Evolutionary conservation across 1,140 invertebrate genomes (phyloP), one percentile per base, ranked within the genome.

Genomic region (Tetragnatha versicolor): DNA sequence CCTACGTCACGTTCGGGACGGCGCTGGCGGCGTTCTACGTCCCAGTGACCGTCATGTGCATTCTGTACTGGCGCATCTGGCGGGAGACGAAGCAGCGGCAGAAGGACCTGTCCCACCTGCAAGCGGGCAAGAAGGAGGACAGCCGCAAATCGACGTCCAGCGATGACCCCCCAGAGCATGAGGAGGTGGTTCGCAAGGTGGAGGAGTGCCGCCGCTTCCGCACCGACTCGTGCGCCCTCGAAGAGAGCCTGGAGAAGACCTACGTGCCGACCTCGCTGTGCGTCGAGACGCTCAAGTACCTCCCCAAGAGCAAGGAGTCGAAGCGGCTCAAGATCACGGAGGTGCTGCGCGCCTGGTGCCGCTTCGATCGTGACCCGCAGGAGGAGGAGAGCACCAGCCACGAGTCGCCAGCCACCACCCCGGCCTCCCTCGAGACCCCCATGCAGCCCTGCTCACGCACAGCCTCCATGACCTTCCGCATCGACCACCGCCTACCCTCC

Each of bases 61-160:
- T 81, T 10, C 76, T 84, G n/a, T 83, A 83, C 63, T 83, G 81
- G 82, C 51, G 94, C 83, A 98, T 99, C 85, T 99, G 96, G 92
- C 89, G 91, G 55, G 96, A 98, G 87, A 99, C 98, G 4, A 92
- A 97, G 86, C 96, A 98, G 85, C 88, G 98, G 75, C 94, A 98
- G 85, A 97, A 97, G 86, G 96, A 98, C 84, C 88, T 99, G 84
- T 93, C 94, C 20, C 81, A 97, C 87, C 88, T 99, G 39, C 96
- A 98, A 87, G 97, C 88, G 89, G 94, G 92, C 58, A 94, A 94
- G 85, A 94, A 94, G 84, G 93, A 94, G 82, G 93, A 92, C 73
- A 95, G 93, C 84, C 95, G 94, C 86, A 88, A 94, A 73, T 95
- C 93, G 47, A 95, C 95, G 86, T 95, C 94, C 73, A 96, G 94